These are phyloP conservation scores for Amphiprion ocellaris DNA, from an alignment of 2,113 vertebrate species.

Conservation along the genomic window DNA sequence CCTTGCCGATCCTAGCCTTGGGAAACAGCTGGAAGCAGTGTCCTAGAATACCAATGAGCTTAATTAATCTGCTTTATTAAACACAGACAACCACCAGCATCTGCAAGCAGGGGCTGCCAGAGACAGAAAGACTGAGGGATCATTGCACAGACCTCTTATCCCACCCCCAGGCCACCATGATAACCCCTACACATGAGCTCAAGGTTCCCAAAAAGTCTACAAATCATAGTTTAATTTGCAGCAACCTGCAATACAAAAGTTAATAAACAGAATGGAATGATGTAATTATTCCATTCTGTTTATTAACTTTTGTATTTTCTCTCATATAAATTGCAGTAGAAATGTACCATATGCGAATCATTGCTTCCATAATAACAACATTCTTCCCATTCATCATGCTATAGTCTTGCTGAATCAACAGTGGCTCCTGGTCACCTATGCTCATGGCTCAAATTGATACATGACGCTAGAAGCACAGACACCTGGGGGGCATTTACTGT, in stretches of 20 bases:
- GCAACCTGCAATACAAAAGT: slow-evolving; percentile 25
- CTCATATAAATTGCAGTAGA: slow-evolving; percentile 41
- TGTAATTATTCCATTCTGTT: too few relatives aligned
- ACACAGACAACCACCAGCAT: slow-evolving; percentile 73
- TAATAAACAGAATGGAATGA: slow-evolving; percentile 57
- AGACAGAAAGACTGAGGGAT: slow-evolving; percentile 35
- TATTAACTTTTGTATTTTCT: neutral
- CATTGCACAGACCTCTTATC: slow-evolving; percentile 57
- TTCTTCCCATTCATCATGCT: slow-evolving; percentile 6
- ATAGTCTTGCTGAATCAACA: neutral
- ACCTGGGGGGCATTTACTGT: slow-evolving; percentile 13
- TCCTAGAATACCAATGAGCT: slow-evolving; percentile 81
- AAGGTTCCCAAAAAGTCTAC: slow-evolving; percentile 36
- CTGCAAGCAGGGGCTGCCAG: slow-evolving; percentile 32
- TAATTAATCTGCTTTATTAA: slow-evolving; percentile 84
- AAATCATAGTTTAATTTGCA: slow-evolving; percentile 66
- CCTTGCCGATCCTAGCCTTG: slow-evolving; percentile 62
- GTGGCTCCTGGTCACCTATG: slow-evolving; percentile 6
- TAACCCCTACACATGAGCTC: slow-evolving; percentile 16
- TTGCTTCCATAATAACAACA: slow-evolving; percentile 9
- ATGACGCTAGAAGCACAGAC: slow-evolving; percentile 6
- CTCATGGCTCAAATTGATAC: neutral
- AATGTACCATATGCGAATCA: slow-evolving; percentile 48
- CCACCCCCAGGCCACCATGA: slow-evolving; percentile 21
- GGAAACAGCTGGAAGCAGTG: slow-evolving; percentile 71